These are phyloP conservation scores for Protobothrops mucrosquamatus DNA, from an alignment of 2,113 vertebrate species.

Conservation along the genomic window DNA sequence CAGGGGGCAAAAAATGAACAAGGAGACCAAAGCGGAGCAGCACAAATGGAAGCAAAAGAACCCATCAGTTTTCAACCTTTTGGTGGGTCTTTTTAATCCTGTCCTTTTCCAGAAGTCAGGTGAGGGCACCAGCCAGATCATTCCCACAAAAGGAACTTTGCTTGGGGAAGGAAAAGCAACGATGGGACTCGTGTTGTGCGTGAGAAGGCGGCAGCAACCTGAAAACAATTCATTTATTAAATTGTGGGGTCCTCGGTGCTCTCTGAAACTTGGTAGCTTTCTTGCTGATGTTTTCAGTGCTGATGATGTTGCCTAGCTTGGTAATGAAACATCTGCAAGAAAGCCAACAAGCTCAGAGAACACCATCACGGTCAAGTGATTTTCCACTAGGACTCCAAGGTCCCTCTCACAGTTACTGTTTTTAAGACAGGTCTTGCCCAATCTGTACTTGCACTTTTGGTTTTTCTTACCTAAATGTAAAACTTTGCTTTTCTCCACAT, in stretches of 20 bases:
- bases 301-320: neutral
- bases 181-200: neutral
- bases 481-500: no score
- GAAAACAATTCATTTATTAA: neutral
- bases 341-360: neutral
- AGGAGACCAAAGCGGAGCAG: slow-evolving; percentile 45
- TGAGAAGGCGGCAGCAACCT: neutral
- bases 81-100: slow-evolving; percentile 32
- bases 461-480: no score
- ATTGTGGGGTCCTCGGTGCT: neutral
- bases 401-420: no score
- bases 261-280: neutral
- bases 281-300: neutral
- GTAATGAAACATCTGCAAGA: neutral
- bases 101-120: neutral
- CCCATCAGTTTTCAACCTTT: slow-evolving; percentile 23
- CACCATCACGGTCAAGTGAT: neutral
- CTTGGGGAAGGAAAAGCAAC: neutral
- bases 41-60: slow-evolving; percentile 43
- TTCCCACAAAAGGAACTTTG: neutral
- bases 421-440: no score
- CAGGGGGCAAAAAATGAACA: slow-evolving; percentile 44
- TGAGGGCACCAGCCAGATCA: neutral
- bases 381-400: no score
- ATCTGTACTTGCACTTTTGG: no score